Percentiles rank a stretch among this genome's conserved stretches.
These are phyloP conservation scores for Hesperophylax magnus DNA, from an alignment of 1,140 invertebrate species.

Conservation along the genomic window DNA sequence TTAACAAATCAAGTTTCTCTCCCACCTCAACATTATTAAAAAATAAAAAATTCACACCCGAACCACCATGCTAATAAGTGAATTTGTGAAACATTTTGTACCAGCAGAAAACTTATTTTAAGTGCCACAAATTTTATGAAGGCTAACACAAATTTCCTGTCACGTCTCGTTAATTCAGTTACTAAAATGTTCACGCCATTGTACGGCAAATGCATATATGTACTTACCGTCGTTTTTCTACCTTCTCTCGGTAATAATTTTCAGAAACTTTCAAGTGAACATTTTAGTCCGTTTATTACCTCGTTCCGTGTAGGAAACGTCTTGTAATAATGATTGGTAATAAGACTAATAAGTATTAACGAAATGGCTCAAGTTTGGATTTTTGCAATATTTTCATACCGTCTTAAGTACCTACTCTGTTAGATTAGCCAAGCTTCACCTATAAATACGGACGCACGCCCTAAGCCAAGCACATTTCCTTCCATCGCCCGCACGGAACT, in stretches of 20 bases:
- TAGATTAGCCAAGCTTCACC: constrained; percentile 27
- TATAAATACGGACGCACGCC: constrained; percentile 30
- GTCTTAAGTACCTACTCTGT: constrained; percentile 5
- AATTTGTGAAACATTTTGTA: too few relatives aligned
- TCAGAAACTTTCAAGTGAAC: neutral
- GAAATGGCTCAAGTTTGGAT: neutral
- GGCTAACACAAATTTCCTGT: too few relatives aligned
- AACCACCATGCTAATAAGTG: too few relatives aligned
- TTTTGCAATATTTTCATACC: constrained; percentile 21
- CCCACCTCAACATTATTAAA: too few relatives aligned
- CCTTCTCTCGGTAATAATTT: too few relatives aligned
- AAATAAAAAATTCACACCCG: too few relatives aligned
- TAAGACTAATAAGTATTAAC: neutral
- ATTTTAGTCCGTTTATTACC: neutral
- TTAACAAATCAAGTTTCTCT: too few relatives aligned
- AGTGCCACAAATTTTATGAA: too few relatives aligned
- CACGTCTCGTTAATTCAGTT: too few relatives aligned
- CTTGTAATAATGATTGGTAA: constrained; percentile 16
- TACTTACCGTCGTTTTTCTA: too few relatives aligned
- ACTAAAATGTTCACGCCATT: neutral
- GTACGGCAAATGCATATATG: neutral
- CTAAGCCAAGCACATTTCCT: neutral
- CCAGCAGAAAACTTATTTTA: too few relatives aligned
- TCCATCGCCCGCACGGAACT: neutral
- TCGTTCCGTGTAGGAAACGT: neutral